Conservation (phyloP, 2,888 invertebrate genomes). For the Amiota communis region DNA sequence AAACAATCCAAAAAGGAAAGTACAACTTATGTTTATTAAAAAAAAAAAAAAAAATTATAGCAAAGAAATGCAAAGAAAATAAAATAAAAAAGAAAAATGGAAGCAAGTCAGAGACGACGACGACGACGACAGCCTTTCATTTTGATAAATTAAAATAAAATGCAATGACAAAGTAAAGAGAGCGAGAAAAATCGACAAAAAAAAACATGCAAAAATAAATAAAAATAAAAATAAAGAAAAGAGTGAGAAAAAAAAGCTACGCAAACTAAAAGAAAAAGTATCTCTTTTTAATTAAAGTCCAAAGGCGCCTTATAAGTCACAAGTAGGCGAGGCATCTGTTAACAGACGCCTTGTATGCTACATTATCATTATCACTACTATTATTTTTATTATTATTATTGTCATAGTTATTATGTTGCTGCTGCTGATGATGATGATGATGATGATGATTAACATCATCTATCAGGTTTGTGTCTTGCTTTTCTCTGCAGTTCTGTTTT, state of each 20-base stretch:
- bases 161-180: constrained; percentile 19
- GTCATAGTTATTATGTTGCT: too few species aligned
- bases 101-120: too few species aligned
- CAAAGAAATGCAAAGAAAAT: neutral
- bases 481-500: constrained; percentile 23
- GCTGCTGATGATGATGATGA: neutral
- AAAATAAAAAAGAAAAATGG: neutral
- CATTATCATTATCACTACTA: too few species aligned
- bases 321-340: too few species aligned
- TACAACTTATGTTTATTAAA: constrained; percentile 22
- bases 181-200: constrained; percentile 16
- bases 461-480: neutral
- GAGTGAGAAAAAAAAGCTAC: neutral
- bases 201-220: neutral
- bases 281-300: constrained; percentile 14
- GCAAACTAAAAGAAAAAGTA: constrained; percentile 4
- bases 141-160: constrained; percentile 31
- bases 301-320: constrained; percentile 6
- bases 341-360: too few species aligned
- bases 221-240: neutral
- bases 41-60: neutral
- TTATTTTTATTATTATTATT: too few species aligned
- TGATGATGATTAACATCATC: neutral
- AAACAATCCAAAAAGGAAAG: neutral
- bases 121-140: constrained; percentile 9